Percentiles rank a stretch among this genome's conserved stretches.
phyloP scores from a whole-genome alignment of 2,797 vertebrate species.

The Pteronotus mesoamericanus region DNA sequence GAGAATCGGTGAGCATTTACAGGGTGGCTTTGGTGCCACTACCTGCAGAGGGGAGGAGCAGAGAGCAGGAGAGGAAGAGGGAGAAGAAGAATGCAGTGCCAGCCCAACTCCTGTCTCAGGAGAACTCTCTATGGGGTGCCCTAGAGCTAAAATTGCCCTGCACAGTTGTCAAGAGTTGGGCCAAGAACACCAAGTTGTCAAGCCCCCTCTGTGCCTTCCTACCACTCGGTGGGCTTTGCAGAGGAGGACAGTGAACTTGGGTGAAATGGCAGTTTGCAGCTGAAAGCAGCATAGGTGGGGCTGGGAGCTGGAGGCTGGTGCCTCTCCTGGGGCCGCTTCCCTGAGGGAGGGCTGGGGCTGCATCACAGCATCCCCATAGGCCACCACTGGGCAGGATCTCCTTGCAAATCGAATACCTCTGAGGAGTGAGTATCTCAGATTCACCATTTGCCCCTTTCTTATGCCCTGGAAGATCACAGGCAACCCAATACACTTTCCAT shows the following conservation, averaged over 20 bases:
- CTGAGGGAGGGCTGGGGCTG: no score
- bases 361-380: background rate
- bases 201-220: no score
- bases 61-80: background rate
- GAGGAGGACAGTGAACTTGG: background rate
- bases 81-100: background rate
- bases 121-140: fast-evolving
- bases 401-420: background rate
- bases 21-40: background rate
- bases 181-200: background rate
- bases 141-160: background rate
- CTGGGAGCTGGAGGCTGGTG: background rate
- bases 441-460: background rate
- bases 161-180: background rate
- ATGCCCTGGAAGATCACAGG: background rate
- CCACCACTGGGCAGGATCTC: background rate
- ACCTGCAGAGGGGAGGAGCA: no score
- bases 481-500: background rate
- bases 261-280: background rate
- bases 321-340: background rate
- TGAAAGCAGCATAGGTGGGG: background rate
- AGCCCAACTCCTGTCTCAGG: fast-evolving
- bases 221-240: background rate
- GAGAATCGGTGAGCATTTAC: background rate
- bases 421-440: background rate